A percentile compares a stretch with the other conserved stretches of the same genome.
Evolutionary conservation across 2,113 vertebrate species (phyloP).

Genomic region (Cebidichthys violaceus): DNA sequence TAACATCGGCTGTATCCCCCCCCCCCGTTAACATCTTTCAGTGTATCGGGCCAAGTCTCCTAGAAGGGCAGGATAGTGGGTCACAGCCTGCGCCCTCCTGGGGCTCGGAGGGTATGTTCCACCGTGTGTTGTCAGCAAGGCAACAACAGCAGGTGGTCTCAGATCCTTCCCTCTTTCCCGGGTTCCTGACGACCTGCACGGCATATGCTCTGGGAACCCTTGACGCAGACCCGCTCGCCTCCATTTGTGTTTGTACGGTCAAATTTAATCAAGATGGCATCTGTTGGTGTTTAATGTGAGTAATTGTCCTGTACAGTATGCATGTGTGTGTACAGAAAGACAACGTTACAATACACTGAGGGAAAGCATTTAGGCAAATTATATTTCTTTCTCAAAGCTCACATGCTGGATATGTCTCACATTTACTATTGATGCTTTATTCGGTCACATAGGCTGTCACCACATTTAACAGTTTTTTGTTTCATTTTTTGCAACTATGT

Average conservation of each 20-base stretch:
- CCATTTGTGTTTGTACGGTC: constrained; percentile 85
- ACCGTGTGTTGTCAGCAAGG: constrained; percentile 68
- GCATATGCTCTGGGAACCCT: constrained; percentile 83
- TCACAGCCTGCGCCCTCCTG: constrained; percentile 35
- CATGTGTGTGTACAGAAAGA: constrained; percentile 46
- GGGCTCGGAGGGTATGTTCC: constrained; percentile 64
- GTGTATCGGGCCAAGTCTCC: constrained; percentile 21
- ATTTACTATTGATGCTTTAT: constrained; percentile 57
- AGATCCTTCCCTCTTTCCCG: constrained; percentile 63
- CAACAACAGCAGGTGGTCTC: constrained; percentile 71
- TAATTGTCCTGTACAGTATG: constrained; percentile 80
- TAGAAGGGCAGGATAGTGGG: constrained; percentile 57
- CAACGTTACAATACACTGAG: constrained; percentile 40
- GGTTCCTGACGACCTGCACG: constrained; percentile 69
- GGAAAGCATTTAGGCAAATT: constrained; percentile 60
- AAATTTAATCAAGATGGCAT: constrained; percentile 87
- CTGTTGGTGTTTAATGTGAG: constrained; percentile 86
- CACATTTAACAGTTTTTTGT: constrained; percentile 44
- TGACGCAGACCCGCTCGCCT: constrained; percentile 75
- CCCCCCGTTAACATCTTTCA: constrained; percentile 52
- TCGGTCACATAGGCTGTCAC: constrained; percentile 43
- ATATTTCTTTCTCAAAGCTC: constrained; percentile 45
- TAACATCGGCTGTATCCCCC: neutral
- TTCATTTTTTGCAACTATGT: neutral
- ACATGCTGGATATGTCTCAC: constrained; percentile 37